Evolutionary conservation across 2,113 vertebrate species (phyloP).

Genomic region (Agelaius tricolor): DNA sequence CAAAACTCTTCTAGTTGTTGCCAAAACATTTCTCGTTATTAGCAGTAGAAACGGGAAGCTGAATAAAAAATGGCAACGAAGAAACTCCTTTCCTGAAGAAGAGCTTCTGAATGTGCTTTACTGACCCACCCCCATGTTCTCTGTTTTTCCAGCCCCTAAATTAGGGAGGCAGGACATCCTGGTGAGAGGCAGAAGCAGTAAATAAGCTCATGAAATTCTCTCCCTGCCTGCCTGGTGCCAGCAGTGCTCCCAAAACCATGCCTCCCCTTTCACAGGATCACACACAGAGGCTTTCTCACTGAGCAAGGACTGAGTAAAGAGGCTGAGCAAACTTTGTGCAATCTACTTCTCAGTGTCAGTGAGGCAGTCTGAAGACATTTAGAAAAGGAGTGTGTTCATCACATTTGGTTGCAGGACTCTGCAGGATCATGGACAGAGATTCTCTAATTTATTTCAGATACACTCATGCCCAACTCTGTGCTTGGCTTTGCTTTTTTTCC

Average conservation of each 20-base stretch:
- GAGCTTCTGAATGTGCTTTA: neutral
- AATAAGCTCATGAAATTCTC: neutral
- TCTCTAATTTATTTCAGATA: neutral
- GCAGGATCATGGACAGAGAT: neutral
- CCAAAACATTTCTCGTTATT: slow-evolving; percentile 32
- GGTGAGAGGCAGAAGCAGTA: neutral
- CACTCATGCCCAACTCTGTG: neutral
- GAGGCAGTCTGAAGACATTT: neutral
- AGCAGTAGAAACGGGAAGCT: neutral
- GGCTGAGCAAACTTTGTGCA: neutral
- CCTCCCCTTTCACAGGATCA: neutral
- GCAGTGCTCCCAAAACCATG: neutral
- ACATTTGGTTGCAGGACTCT: neutral
- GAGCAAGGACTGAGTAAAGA: neutral
- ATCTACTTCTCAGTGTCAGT: neutral
- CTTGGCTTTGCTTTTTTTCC: neutral
- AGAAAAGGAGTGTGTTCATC: neutral
- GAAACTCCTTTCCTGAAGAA: neutral
- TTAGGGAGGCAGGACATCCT: neutral
- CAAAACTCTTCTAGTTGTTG: neutral
- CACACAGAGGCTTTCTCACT: neutral
- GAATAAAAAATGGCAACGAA: neutral
- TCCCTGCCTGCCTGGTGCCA: neutral
- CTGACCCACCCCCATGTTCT: fast-evolving
- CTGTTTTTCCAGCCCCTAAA: neutral